phyloP scores from a whole-genome alignment of 1,140 invertebrate genomes.

The Micrasema minimum region DNA sequence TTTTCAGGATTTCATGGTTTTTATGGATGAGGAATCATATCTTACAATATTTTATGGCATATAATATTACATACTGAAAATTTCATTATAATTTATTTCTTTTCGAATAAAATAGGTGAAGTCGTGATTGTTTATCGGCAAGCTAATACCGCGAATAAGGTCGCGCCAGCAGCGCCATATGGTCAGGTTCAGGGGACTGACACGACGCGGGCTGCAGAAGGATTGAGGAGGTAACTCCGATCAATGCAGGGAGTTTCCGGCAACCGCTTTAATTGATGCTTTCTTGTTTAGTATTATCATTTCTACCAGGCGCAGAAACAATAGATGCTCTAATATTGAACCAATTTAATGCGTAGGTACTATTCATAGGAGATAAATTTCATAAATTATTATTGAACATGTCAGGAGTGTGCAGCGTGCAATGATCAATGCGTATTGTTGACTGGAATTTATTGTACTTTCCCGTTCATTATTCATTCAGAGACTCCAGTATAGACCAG shows the following conservation, averaged over 20 bases:
- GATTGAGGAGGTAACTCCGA: constrained; percentile 35
- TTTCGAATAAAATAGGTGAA: no score
- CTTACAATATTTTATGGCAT: no score
- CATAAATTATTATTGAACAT: constrained; percentile 13
- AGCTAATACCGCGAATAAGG: constrained; percentile 4
- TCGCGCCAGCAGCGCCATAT: constrained; percentile 37
- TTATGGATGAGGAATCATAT: no score
- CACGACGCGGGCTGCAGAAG: constrained; percentile 34
- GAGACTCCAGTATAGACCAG: no score
- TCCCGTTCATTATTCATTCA: no score
- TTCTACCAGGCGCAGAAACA: constrained; percentile 35
- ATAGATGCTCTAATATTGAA: constrained; percentile 41
- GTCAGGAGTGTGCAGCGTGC: constrained; percentile 22
- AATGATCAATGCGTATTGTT: not conserved
- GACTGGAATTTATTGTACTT: not conserved
- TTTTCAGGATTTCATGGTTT: no score
- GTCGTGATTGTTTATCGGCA: no score
- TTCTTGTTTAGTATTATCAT: constrained; percentile 44
- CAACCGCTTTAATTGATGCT: constrained; percentile 45
- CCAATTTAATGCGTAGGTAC: constrained; percentile 26
- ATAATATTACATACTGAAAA: no score
- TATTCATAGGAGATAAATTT: not conserved
- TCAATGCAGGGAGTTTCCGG: constrained; percentile 32
- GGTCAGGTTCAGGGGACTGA: constrained; percentile 47
- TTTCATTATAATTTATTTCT: no score